A percentile compares a stretch with the other conserved stretches of the same genome.
These are phyloP conservation scores for Microctenopoma lineatum DNA, from an alignment of 2,797 vertebrate species.

Conservation along the genomic window DNA sequence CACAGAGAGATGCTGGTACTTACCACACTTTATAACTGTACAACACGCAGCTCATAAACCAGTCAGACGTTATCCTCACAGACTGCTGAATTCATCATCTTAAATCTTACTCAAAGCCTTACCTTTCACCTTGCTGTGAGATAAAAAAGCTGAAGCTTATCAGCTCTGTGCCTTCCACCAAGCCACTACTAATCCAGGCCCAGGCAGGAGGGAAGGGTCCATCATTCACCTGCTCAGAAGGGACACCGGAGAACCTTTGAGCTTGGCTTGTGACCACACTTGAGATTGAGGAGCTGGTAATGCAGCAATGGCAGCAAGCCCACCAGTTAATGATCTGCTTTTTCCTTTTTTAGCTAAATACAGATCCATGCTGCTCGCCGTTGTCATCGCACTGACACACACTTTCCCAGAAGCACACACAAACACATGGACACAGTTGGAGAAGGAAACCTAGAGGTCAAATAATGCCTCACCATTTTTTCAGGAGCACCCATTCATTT, in stretches of 20 bases:
- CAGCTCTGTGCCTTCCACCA: slow-evolving; percentile 30
- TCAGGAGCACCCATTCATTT: slow-evolving; percentile 72
- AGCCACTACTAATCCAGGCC: slow-evolving; percentile 42
- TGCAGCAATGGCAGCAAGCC: slow-evolving; percentile 71
- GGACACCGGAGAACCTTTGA: slow-evolving; percentile 59
- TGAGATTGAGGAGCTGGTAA: slow-evolving; percentile 67
- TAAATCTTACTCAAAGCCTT: slow-evolving; percentile 54
- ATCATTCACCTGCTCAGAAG: slow-evolving; percentile 54
- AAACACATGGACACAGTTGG: slow-evolving; percentile 19
- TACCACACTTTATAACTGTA: slow-evolving; percentile 46
- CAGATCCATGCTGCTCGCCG: slow-evolving; percentile 33
- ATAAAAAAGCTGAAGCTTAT: slow-evolving; percentile 56
- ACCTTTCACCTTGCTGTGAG: slow-evolving; percentile 55
- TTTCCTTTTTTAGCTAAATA: slow-evolving; percentile 55
- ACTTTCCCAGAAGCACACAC: background rate
- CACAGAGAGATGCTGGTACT: slow-evolving; percentile 46
- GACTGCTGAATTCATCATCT: slow-evolving; percentile 58
- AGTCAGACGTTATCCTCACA: slow-evolving; percentile 54
- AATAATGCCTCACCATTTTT: slow-evolving; percentile 56
- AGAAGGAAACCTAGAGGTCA: slow-evolving; percentile 69
- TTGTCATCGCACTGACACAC: slow-evolving; percentile 27
- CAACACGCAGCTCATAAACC: slow-evolving; percentile 51
- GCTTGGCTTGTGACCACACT: slow-evolving; percentile 71
- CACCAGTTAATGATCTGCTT: slow-evolving; percentile 67
- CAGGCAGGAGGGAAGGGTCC: slow-evolving; percentile 28